phyloP scores from a whole-genome alignment of 2,888 invertebrate species.

The Hemistola chrysoprasaria region DNA sequence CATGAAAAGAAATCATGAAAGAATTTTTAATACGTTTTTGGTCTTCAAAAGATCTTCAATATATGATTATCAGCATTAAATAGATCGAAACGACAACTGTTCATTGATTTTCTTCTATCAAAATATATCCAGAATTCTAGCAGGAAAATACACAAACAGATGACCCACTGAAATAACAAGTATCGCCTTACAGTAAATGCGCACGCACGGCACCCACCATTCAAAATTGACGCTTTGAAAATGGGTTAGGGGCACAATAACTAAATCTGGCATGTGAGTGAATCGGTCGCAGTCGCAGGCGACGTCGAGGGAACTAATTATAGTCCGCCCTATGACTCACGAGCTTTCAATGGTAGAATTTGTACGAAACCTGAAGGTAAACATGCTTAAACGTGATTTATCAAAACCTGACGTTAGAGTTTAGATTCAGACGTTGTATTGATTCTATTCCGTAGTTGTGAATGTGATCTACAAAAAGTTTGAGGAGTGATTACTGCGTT shows the following conservation, averaged over 20 bases:
- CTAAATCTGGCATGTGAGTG: constrained; percentile 44
- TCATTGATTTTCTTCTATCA: too few relatives aligned
- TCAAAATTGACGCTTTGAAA: constrained; percentile 22
- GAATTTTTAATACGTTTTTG: too few relatives aligned
- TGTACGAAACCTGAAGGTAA: constrained; percentile 32
- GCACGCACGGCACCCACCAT: constrained; percentile 1
- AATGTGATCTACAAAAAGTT: too few relatives aligned
- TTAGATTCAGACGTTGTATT: too few relatives aligned
- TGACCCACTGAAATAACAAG: constrained; percentile 1
- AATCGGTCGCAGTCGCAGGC: not conserved
- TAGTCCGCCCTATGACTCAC: constrained; percentile 39
- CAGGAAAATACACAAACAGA: too few relatives aligned
- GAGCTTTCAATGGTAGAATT: constrained; percentile 24
- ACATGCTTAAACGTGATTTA: constrained; percentile 3
- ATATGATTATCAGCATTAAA: too few relatives aligned
- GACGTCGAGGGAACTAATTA: constrained; percentile 27
- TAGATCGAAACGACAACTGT: too few relatives aligned
- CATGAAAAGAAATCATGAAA: too few relatives aligned
- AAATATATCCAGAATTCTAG: too few relatives aligned
- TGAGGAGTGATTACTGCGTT: too few relatives aligned
- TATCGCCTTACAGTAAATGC: constrained; percentile 16
- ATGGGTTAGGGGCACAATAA: constrained; percentile 42
- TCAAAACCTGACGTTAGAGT: constrained; percentile 9
- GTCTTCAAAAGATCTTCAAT: too few relatives aligned
- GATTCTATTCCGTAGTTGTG: too few relatives aligned